Evolutionary conservation across 2,113 vertebrate species (phyloP), one percentile per base, ranked within the genome.

Genomic region (Microcebus lehilahytsara): DNA sequence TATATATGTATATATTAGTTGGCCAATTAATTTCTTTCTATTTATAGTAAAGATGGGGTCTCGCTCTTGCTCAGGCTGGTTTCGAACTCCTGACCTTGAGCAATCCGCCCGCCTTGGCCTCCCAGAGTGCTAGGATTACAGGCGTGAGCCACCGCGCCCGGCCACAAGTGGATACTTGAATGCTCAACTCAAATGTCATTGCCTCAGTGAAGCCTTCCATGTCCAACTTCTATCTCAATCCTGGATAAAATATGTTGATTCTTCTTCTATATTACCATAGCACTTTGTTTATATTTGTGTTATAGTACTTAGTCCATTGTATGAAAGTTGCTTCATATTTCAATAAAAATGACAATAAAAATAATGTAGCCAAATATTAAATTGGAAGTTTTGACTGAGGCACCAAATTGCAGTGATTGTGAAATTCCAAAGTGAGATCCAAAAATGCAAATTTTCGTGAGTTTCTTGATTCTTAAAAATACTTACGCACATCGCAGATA

Each of bases 341-440:
- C 34, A 89, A 34, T 72, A 42, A 74, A 93, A 93, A 66, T 51
- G 12, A 74, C 72, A 77, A 60, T 40, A 79, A 92, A 60, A 77
- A 60, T 67, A 87, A 78, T 20, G 23, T 49, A 92, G 49, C 30
- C 89, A 58, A 90, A 37, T 27, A 56, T 94, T 37, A 85, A 77
- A 30, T 66, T 17, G n/a, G 34, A 84, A 49, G 23, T 92, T 87
- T 96, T 93, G 79, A 80, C 74, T n/a, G 14, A 83, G 46, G 37
- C 13, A 37, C 42, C 53, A 69, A 16, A 19, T 84, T 89, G 66
- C 16, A 69, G 20, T 69, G 46, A 71, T 3, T 32, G 85, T 69
- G 37, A 87, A 77, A 96, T 93, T 93, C 42, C 77, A 69, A 75
- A 93, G 5, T 46, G 34, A 91, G 46, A 83, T 90, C 42, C 37